Base-by-base conservation (phyloP, 2,113 vertebrate genomes). In the Elanus axillaris region DNA sequence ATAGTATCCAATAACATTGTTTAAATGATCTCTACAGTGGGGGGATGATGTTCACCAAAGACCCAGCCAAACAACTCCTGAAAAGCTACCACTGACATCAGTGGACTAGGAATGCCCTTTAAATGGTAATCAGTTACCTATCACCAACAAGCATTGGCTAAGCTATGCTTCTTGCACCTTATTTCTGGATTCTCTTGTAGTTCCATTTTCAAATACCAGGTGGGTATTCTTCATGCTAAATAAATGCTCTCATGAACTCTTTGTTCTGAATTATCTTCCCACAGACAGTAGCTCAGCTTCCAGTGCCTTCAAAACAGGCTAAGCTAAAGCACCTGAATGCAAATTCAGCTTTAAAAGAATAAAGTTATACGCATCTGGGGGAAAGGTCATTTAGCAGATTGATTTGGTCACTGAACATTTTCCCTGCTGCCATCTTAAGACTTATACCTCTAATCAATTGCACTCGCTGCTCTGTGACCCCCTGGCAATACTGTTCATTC, bases 371-470 rank as follows among this genome's bases (percentile, higher is more conserved):
- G 6, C 60, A 59, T 71, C 43, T 69, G 58, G 68, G 63, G 47
- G 76, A 91, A 90, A 95, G 68, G 88, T 84, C 63, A 93, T 92
- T 92, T 86, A 66, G 86, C 94, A 93, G 72, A 84, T 85, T 87
- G 79, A 75, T 94, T 80, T 93, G 81, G 77, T 82, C 94, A 92
- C 92, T 88, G 91, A 96, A 87, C 88, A 95, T 96, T 96, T 87
- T 85, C 38, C 78, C 53, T 86, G 58, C 72, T 96, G 77, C 95
- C 92, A 78, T 87, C 91, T 90, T 92, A 91, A 97, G 94, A 95
- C 90, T 86, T 75, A 48, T 11, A 94, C 95, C 69, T 94, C 95
- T 92, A 96, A 97, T 95, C 82, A 77, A 96, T 76, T 86, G 88
- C 92, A 93, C 79, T 79, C n/a, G 22, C 77, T 97, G 88, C 88